These are phyloP conservation scores for Pachyuromys duprasi DNA, from an alignment of 2,797 vertebrate species.

Conservation along the genomic window DNA sequence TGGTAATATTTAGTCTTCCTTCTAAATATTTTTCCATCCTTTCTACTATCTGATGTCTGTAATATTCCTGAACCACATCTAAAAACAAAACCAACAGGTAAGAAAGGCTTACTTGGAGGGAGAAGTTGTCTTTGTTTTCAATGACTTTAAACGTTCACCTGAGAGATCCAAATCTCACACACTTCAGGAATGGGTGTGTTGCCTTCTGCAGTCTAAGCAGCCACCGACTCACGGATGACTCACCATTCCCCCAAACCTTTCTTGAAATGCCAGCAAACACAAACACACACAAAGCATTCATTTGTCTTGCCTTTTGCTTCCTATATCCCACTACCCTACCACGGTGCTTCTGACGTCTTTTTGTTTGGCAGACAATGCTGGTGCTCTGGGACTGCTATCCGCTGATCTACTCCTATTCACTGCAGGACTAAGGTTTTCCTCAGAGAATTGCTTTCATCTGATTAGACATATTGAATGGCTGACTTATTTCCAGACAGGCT, in stretches of 20 bases:
- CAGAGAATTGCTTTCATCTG: slow-evolving; percentile 65
- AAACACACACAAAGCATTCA: slow-evolving; percentile 49
- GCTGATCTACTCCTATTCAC: slow-evolving; percentile 54
- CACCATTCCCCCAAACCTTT: slow-evolving; percentile 48
- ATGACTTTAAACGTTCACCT: slow-evolving; percentile 22
- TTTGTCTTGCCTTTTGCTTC: slow-evolving; percentile 49
- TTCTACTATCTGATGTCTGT: background rate
- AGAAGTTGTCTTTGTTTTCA: slow-evolving; percentile 8
- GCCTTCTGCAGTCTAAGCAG: background rate
- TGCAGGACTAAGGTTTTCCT: slow-evolving; percentile 59
- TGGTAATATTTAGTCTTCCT: slow-evolving; percentile 14
- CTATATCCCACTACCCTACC: background rate
- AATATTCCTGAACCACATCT: background rate
- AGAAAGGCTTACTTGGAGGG: background rate
- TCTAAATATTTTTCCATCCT: background rate
- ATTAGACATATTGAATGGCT: slow-evolving; percentile 71
- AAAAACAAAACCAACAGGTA: background rate
- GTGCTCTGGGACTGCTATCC: background rate
- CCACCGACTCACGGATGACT: slow-evolving; percentile 20
- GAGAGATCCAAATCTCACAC: background rate
- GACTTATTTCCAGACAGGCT: slow-evolving; percentile 65
- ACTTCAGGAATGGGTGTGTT: background rate
- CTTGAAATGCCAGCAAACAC: slow-evolving; percentile 56
- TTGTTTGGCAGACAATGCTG: slow-evolving; percentile 63
- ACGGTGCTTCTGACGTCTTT: slow-evolving; percentile 40